Evolutionary conservation across 1,140 invertebrate genomes (phyloP).

Genomic region (Drusus annulatus): DNA sequence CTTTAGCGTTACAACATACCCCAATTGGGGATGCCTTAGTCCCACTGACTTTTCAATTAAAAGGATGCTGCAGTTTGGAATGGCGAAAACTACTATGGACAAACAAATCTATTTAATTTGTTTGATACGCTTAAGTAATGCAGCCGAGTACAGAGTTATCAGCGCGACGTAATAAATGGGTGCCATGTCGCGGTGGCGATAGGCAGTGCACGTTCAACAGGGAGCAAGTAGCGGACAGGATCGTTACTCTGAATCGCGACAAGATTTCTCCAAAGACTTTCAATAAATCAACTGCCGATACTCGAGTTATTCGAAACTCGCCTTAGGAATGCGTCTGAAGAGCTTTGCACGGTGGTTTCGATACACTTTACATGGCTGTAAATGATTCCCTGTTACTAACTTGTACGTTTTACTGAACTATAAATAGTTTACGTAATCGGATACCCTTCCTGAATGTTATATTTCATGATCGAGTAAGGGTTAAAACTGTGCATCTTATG

Average conservation of each 20-base stretch:
- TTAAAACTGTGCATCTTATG: no score
- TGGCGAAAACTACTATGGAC: not conserved
- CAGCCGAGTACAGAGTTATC: not conserved
- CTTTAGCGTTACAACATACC: no score
- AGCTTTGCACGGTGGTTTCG: not conserved
- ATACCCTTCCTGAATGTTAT: no score
- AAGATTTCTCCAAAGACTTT: conserved; percentile 41
- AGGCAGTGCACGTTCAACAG: conserved; percentile 1
- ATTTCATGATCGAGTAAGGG: no score
- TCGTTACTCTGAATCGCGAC: conserved; percentile 38
- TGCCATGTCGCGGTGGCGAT: conserved; percentile 11
- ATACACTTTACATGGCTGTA: not conserved
- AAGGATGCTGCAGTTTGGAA: no score
- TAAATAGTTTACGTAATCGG: no score
- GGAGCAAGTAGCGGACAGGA: conserved; percentile 10
- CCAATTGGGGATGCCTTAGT: no score
- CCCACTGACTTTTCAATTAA: no score
- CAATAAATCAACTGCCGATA: conserved; percentile 42
- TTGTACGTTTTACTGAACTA: no score
- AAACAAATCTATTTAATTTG: no score
- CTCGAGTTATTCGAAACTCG: not conserved
- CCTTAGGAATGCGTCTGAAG: not conserved
- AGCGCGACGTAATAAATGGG: conserved; percentile 16
- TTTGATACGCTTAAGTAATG: no score
- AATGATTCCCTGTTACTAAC: no score